These are phyloP conservation scores for Gambelia wislizenii DNA, from an alignment of 2,797 vertebrate genomes.

Conservation along the genomic window DNA sequence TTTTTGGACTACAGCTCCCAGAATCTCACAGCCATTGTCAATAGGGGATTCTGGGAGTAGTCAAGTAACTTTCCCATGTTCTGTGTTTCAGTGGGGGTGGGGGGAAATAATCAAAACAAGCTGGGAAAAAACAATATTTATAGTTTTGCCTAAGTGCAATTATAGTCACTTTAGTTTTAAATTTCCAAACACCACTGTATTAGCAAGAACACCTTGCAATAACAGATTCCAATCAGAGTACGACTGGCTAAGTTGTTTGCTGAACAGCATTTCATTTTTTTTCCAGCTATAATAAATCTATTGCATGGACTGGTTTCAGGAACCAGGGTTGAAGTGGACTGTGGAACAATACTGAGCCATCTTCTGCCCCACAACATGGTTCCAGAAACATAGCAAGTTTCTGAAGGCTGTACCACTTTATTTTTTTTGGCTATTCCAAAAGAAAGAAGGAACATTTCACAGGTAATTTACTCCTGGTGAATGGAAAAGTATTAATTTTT, in stretches of 20 bases:
- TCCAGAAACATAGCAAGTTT: neutral
- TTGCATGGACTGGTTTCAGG: conserved; percentile 46
- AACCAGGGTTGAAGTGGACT: neutral
- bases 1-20: neutral
- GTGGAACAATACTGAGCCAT: neutral
- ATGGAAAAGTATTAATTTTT: too few relatives aligned
- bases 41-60: too few relatives aligned
- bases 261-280: conserved; percentile 66
- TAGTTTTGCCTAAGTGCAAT: conserved; percentile 34
- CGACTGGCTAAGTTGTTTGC: conserved; percentile 16
- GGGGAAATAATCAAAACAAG: neutral
- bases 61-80: neutral
- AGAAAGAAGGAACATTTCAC: neutral
- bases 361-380: neutral
- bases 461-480: too few relatives aligned
- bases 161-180: conserved; percentile 9
- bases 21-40: too few relatives aligned
- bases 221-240: conserved; percentile 18
- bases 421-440: neutral
- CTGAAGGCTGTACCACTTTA: neutral
- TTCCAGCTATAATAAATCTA: conserved; percentile 65
- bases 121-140: conserved; percentile 1
- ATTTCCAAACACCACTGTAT: conserved; percentile 16
- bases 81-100: neutral
- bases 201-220: conserved; percentile 26